Percentiles rank a stretch among this genome's conserved stretches.
These are phyloP conservation scores for Hylyphantes graminicola DNA, from an alignment of 1,140 invertebrate species.

Conservation along the genomic window DNA sequence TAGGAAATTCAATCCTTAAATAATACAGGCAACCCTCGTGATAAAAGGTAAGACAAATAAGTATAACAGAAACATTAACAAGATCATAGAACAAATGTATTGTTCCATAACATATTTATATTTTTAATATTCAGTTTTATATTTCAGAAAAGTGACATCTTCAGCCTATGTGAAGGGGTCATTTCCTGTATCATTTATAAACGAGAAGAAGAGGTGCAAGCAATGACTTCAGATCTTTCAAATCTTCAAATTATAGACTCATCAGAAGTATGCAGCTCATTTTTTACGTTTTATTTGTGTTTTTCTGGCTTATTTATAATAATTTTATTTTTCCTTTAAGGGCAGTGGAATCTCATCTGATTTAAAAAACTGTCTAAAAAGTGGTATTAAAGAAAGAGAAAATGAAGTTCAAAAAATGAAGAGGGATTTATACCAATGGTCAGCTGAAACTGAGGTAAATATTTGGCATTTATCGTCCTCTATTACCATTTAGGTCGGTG, in stretches of 20 bases:
- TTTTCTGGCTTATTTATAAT: background rate
- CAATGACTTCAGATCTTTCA: conserved; percentile 5
- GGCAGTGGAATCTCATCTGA: background rate
- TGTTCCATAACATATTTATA: no score
- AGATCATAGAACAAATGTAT: no score
- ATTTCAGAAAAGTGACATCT: background rate
- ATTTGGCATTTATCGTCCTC: background rate
- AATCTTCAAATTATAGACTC: background rate
- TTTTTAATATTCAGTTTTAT: no score
- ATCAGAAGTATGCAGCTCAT: background rate
- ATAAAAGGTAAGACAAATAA: no score
- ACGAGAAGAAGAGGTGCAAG: conserved; percentile 16
- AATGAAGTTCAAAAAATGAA: background rate
- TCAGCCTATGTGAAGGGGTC: background rate
- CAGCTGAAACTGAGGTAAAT: background rate
- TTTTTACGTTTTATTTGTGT: background rate
- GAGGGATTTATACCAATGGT: background rate
- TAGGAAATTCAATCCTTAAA: no score
- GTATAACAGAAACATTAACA: no score
- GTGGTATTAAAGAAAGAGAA: conserved; percentile 10
- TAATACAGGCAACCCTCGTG: no score
- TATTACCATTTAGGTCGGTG: no score
- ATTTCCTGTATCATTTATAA: background rate
- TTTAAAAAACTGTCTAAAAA: background rate
- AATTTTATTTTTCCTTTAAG: background rate